Evolutionary conservation across 2,888 invertebrate genomes (phyloP), one percentile per base, ranked within the genome.

Genomic region (Calameuta idolon): DNA sequence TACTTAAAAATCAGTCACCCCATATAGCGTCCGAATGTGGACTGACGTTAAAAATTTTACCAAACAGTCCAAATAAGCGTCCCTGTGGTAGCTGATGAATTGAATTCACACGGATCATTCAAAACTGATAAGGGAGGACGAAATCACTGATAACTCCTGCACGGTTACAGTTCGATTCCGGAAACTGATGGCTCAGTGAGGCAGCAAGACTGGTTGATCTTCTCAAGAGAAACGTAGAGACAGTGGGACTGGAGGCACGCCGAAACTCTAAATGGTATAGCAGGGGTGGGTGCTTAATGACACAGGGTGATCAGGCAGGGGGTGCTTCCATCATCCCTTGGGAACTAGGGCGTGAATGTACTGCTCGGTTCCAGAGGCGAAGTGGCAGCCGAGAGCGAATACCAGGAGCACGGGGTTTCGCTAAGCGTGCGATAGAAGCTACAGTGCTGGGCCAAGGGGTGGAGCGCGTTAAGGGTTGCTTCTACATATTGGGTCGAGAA

Each of bases 341-440:
- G 71, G 71, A 71, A 71, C 71, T 71, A 33, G 71, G 71, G 31
- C 71, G 71, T 31, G 71, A 71, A 71, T 71, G 71, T 71, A 31
- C 71, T 71, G 71, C 71, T 23, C 12, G 71, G 31, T 31, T 71
- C 71, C 55, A 55, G 55, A 55, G 9, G 31, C 71, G 71, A 71
- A 71, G 71, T 71, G 71, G 71, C 71, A 34, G 31, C 71, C 12
- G 71, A 71, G 12, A 31, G 71, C 33, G 71, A 71, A 55, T 55
- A 23, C 55, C 23, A 23, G 71, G 12, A 35, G 71, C 30, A 71
- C 12, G 31, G 71, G 31, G 71, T 71, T 71, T 34, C 5, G 31
- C 33, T 34, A 34, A 31, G 31, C 71, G 71, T 31, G 9, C 15
- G 55, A 55, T 55, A 55, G 55, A 23, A 55, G 55, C 55, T 55